phyloP scores from a whole-genome alignment of 2,888 invertebrate genomes.

The Parapristionchus giblindavisi region DNA sequence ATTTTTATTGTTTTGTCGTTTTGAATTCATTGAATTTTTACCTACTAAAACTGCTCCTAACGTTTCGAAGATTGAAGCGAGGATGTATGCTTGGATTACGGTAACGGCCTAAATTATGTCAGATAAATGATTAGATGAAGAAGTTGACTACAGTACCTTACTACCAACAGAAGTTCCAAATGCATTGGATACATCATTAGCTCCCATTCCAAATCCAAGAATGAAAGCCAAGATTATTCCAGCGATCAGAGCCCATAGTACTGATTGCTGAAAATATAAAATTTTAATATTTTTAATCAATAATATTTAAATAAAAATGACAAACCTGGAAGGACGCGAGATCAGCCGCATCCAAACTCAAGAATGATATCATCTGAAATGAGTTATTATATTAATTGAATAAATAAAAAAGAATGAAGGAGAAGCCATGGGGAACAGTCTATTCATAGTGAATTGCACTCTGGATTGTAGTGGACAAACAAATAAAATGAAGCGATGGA shows the following conservation, averaged over 20 bases:
- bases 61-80: constrained; percentile 95
- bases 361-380: no score
- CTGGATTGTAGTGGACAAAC: no score
- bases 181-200: constrained; percentile 95
- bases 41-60: constrained; percentile 93
- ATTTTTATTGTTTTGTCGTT: not conserved
- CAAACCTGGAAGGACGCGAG: not conserved
- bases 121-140: no score
- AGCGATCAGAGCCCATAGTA: constrained; percentile 84
- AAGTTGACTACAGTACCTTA: constrained; percentile 93
- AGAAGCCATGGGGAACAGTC: no score
- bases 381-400: no score
- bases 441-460: no score
- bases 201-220: constrained; percentile 96
- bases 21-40: constrained; percentile 74
- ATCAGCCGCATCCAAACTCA: no score
- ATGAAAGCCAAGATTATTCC: constrained; percentile 94
- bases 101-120: constrained; percentile 86
- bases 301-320: not conserved
- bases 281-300: not conserved
- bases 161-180: constrained; percentile 98
- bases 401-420: no score
- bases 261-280: constrained; percentile 46
- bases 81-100: constrained; percentile 87
- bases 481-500: no score